Base-by-base conservation (phyloP, 30 jellyfish, hydroid and myxozoan genomes). In the Pseudorhiza aurosa region DNA sequence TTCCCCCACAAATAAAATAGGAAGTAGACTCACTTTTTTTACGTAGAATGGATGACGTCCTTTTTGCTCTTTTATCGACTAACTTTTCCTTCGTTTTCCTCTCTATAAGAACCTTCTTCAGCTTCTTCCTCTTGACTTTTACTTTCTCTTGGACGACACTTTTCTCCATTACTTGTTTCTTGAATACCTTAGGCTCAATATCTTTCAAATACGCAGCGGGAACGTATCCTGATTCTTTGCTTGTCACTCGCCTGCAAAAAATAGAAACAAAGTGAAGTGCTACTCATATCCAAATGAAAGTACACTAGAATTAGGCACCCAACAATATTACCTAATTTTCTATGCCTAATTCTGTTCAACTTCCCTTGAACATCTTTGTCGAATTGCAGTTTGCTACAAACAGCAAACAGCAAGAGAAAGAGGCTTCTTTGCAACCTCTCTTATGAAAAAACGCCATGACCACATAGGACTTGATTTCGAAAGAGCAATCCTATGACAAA, bases 171-270 rank as follows among this genome's bases (percentile, higher is more conserved):
- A 70, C 80, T n/a, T 78, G 80, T 63, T 83, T 83, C 47, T 49
- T 68, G 42, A 83, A 68, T 5, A 58, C 42, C 60, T 83, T 83
- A 2, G 95, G 95, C 37, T 69, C 87, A 17, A 70, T 39, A 46
- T 83, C 95, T 70, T 70, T 39, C 47, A 83, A 31, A 47, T 83
- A 83, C 0, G 72, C 50, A 4, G 95, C 85, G 0, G 95, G 95
- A 26, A 71, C 82, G 46, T 83, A 83, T 24, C 95, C 95, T 9
- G 78, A 53, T 57, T 83, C 95, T 46, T 83, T 83, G 46, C 82
- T 70, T 14, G 65, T 9, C 7, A 58, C 87, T 1, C 95, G 86
- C 40, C 95, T 83, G 33, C 2, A 58, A 59, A 39, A n/a, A n/a
- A n/a, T n/a, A 35, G 15, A 45, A 19, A n/a, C 33, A 31, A 24